Evolutionary conservation across 2,888 invertebrate genomes (phyloP).

Genomic region (Rhingia campestris): DNA sequence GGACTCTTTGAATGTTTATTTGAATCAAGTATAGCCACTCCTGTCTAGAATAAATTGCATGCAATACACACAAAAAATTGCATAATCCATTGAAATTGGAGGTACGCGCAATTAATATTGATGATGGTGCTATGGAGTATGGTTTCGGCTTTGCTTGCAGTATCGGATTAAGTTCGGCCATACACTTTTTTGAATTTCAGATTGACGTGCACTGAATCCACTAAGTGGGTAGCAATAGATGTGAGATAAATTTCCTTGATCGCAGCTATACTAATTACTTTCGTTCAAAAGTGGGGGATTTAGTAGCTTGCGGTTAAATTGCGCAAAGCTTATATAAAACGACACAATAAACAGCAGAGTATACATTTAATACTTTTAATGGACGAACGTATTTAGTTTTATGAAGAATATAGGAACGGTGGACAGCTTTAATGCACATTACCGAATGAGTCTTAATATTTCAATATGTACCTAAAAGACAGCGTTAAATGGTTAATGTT

Average conservation of each 20-base stretch:
- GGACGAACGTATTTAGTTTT: no score
- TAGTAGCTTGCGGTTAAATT: background rate
- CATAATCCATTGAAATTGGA: constrained; percentile 22
- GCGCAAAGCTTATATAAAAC: background rate
- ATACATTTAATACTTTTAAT: no score
- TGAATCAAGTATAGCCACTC: background rate
- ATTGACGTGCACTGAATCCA: constrained; percentile 18
- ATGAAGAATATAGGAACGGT: no score
- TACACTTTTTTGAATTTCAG: constrained; percentile 30
- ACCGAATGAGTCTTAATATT: no score
- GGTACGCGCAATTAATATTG: constrained; percentile 42
- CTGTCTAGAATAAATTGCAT: background rate
- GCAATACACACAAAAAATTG: constrained; percentile 9
- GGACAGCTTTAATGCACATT: no score
- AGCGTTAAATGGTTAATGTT: no score
- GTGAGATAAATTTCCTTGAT: constrained; percentile 22
- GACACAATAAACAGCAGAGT: background rate
- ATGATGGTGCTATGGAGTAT: constrained; percentile 32
- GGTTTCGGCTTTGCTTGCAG: constrained; percentile 30
- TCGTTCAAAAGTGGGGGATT: background rate
- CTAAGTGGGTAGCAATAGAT: background rate
- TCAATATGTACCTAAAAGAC: no score
- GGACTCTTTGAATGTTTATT: constrained; percentile 7
- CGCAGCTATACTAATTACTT: constrained; percentile 31
- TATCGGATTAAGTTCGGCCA: constrained; percentile 12